phyloP scores from a whole-genome alignment of 1,140 invertebrate species.

The Drosophila orosa region DNA sequence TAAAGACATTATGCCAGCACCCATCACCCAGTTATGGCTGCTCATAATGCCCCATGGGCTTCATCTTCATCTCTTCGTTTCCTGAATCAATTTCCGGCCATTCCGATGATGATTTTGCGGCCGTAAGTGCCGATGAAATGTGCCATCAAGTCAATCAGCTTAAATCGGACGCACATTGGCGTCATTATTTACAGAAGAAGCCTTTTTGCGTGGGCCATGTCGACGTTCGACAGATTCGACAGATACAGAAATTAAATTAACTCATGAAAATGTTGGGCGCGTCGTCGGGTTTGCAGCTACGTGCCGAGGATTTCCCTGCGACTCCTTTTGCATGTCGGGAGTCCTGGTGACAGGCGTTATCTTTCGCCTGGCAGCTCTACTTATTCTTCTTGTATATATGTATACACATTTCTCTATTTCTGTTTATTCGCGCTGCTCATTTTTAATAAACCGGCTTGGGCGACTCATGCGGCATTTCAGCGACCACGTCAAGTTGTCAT shows the following conservation, averaged over 20 bases:
- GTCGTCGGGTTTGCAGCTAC: constrained; percentile 47
- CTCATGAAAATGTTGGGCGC: constrained; percentile 44
- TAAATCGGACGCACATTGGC: constrained; percentile 52
- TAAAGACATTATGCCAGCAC: neutral
- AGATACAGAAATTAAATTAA: constrained; percentile 67
- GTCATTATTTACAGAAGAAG: constrained; percentile 34
- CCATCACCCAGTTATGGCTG: neutral
- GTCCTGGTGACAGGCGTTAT: constrained; percentile 27
- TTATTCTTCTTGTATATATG: neutral
- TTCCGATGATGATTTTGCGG: constrained; percentile 22
- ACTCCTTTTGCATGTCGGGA: constrained; percentile 39
- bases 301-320: constrained; percentile 49
- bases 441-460: constrained; percentile 49
- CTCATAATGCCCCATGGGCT: constrained; percentile 2
- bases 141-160: constrained; percentile 61
- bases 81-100: constrained; percentile 52
- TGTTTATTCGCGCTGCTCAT: constrained; percentile 24
- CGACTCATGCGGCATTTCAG: constrained; percentile 40
- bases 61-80: constrained; percentile 26
- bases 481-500: constrained; percentile 64
- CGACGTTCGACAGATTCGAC: constrained; percentile 29
- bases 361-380: constrained; percentile 14
- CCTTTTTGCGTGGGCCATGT: constrained; percentile 1
- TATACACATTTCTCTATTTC: constrained; percentile 15
- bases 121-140: constrained; percentile 30